Conservation (phyloP, 1,140 invertebrate species). For the Drosophila ficusphila region DNA sequence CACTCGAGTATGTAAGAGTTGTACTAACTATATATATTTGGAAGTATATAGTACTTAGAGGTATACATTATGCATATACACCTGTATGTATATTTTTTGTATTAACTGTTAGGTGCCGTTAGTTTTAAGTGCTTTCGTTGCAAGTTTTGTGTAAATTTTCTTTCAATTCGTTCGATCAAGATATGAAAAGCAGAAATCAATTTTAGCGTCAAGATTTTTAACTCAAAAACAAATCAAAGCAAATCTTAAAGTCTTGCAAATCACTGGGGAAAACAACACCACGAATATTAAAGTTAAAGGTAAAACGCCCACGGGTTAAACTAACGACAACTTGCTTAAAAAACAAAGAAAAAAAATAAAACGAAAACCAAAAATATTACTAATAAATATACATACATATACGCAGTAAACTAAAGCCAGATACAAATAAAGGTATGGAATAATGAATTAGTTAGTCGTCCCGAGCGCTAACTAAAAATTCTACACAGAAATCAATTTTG, state of each 20-base stretch:
- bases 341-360: slow-evolving; percentile 15
- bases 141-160: slow-evolving; percentile 60
- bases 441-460: slow-evolving; percentile 56
- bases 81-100: slow-evolving; percentile 66
- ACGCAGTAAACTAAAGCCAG: slow-evolving; percentile 50
- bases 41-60: slow-evolving; percentile 13
- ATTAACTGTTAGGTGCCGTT: slow-evolving; percentile 69
- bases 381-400: slow-evolving; percentile 44
- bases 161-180: slow-evolving; percentile 44
- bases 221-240: slow-evolving; percentile 54
- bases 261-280: slow-evolving; percentile 84
- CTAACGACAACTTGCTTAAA: slow-evolving; percentile 69
- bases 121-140: slow-evolving; percentile 73
- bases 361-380: slow-evolving; percentile 33
- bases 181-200: slow-evolving; percentile 32
- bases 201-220: slow-evolving; percentile 76
- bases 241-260: slow-evolving; percentile 70
- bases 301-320: slow-evolving; percentile 52
- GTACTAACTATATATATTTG: slow-evolving; percentile 22
- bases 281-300: slow-evolving; percentile 75
- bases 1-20: slow-evolving; percentile 5
- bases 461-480: slow-evolving; percentile 57
- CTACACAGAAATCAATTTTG: slow-evolving; percentile 69
- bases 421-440: slow-evolving; percentile 41
- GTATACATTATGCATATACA: slow-evolving; percentile 16